Conservation (phyloP, 2,113 vertebrate species). For the Sylvia atricapilla region DNA sequence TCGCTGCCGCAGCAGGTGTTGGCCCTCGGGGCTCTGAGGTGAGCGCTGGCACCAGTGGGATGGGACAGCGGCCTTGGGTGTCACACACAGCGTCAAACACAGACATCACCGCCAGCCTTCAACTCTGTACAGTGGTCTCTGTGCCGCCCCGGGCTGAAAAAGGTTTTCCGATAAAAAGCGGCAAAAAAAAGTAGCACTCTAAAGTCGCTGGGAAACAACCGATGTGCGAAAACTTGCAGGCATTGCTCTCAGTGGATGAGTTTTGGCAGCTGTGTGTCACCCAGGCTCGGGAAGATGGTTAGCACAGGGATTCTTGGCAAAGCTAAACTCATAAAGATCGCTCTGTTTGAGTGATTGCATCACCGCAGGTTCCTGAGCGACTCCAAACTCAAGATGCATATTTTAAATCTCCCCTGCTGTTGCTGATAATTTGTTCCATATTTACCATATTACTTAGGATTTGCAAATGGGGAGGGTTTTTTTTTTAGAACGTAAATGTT, state of each 20-base stretch:
- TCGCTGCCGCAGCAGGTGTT: neutral
- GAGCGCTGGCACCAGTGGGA: neutral
- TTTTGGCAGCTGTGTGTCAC: neutral
- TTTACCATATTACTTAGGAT: slow-evolving; percentile 67
- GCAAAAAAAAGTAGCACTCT: neutral
- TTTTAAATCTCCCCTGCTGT: slow-evolving; percentile 62
- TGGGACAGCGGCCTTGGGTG: neutral
- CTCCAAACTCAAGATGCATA: slow-evolving; percentile 29
- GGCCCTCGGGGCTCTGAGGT: neutral
- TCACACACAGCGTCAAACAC: neutral
- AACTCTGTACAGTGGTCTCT: rapidly evolving
- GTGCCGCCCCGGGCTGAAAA: rapidly evolving
- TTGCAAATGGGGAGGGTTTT: slow-evolving; percentile 25
- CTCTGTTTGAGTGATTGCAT: slow-evolving; percentile 31
- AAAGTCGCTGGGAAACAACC: neutral
- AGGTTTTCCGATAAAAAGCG: neutral
- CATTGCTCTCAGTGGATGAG: neutral
- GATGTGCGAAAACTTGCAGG: neutral
- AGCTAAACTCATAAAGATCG: neutral
- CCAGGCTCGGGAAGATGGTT: neutral
- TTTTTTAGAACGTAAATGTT: slow-evolving; percentile 36
- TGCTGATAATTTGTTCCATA: slow-evolving; percentile 71
- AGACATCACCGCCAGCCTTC: neutral
- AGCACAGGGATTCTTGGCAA: neutral
- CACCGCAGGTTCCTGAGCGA: slow-evolving; percentile 36